A percentile compares a stretch with the other conserved stretches of the same genome.
phyloP scores from a whole-genome alignment of 2,797 vertebrate species.

The Cuculus canorus region DNA sequence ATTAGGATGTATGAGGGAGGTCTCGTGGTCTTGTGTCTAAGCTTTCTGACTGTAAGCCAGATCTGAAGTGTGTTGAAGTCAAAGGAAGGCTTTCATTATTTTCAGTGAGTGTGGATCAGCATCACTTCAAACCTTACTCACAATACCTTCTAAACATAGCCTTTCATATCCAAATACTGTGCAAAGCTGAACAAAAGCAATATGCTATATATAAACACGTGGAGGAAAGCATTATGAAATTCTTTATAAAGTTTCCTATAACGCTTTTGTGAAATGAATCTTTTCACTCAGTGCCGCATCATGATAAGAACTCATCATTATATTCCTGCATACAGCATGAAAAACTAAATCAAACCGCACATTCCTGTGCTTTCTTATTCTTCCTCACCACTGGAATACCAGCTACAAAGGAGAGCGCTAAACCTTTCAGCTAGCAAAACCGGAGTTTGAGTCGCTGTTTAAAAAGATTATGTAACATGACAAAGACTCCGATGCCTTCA shows the following conservation, averaged over 20 bases:
- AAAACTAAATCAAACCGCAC: constrained; percentile 3
- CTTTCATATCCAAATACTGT: neutral
- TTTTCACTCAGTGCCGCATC: neutral
- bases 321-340: fast-evolving
- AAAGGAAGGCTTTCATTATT: constrained; percentile 2
- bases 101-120: neutral
- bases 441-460: neutral
- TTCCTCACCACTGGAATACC: neutral
- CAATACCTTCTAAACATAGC: constrained; percentile 22
- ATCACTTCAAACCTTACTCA: constrained; percentile 11
- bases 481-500: neutral
- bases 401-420: neutral
- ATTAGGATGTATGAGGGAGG: neutral
- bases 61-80: neutral
- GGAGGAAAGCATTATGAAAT: constrained; percentile 16
- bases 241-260: neutral
- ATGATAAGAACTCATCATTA: neutral
- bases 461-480: neutral
- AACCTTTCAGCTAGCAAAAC: neutral
- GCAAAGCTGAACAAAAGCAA: constrained; percentile 44
- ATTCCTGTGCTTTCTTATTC: neutral
- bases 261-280: constrained; percentile 16
- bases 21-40: neutral
- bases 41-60: neutral
- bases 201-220: constrained; percentile 21